Evolutionary conservation across 2,113 vertebrate species (phyloP).

Genomic region (Elgaria multicarinata): DNA sequence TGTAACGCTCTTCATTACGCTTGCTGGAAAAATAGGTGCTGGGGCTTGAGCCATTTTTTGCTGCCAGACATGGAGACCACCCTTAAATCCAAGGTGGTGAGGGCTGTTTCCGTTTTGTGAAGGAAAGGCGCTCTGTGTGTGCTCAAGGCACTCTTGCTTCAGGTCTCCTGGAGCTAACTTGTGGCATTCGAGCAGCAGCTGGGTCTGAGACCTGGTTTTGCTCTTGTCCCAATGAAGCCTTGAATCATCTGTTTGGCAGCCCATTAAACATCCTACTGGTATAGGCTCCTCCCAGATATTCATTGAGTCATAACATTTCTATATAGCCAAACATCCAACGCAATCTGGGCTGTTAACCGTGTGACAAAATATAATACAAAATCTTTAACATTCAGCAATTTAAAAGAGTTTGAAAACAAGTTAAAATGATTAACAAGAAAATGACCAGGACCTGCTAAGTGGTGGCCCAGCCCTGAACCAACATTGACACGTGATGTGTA

Average conservation of each 20-base stretch:
- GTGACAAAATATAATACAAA: no score
- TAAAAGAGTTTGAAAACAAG: no score
- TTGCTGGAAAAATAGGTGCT: background rate
- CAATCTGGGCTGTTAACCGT: no score
- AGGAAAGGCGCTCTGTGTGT: background rate
- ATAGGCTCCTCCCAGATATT: no score
- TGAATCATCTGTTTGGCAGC: background rate
- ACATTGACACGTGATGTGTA: background rate
- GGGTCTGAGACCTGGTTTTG: background rate
- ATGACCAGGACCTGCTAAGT: no score
- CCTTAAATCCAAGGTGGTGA: background rate
- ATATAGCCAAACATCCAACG: no score
- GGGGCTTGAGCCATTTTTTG: background rate
- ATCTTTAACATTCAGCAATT: no score
- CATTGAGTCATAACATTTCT: no score
- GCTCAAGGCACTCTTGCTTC: background rate
- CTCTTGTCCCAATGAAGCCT: background rate
- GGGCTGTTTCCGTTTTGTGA: background rate
- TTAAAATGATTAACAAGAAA: no score
- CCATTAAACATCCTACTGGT: no score
- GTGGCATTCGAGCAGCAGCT: background rate
- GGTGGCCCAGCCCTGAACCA: background rate
- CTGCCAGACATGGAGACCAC: background rate
- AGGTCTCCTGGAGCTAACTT: background rate
- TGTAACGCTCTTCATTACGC: background rate